These are phyloP conservation scores for Nymphalis io DNA, from an alignment of 1,140 invertebrate species.

Conservation along the genomic window DNA sequence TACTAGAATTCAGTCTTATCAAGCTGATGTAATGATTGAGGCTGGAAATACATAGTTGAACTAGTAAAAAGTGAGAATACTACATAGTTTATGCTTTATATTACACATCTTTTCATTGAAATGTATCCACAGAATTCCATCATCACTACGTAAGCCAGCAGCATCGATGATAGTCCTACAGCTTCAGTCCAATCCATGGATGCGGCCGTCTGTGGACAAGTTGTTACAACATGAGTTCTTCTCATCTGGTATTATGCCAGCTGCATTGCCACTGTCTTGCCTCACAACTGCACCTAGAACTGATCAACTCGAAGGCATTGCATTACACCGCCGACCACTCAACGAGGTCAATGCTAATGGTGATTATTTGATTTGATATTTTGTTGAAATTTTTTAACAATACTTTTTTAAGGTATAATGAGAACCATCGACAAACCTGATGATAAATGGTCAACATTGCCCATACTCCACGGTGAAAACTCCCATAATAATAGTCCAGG, in stretches of 20 bases:
- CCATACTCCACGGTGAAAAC: too few relatives aligned
- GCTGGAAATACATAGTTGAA: too few relatives aligned
- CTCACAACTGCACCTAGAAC: slow-evolving; percentile 95
- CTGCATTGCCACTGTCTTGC: slow-evolving; percentile 91
- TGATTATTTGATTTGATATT: slow-evolving; percentile 26
- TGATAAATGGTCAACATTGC: too few relatives aligned
- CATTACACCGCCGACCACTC: slow-evolving; percentile 84
- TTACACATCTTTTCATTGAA: too few relatives aligned
- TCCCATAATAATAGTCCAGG: too few relatives aligned
- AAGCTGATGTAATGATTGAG: too few relatives aligned
- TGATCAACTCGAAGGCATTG: slow-evolving; percentile 84
- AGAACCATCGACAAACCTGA: too few relatives aligned
- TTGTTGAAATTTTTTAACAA: too few relatives aligned
- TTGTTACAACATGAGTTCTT: slow-evolving; percentile 88
- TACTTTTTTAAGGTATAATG: too few relatives aligned
- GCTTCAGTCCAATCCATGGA: slow-evolving; percentile 90
- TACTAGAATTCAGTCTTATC: too few relatives aligned
- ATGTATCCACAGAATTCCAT: slow-evolving; percentile 84
- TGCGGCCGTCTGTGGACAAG: slow-evolving; percentile 89
- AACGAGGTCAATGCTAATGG: slow-evolving; percentile 83
- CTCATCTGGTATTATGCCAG: slow-evolving; percentile 88
- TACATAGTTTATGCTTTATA: too few relatives aligned
- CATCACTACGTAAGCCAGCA: slow-evolving; percentile 85
- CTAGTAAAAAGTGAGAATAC: too few relatives aligned
- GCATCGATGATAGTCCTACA: slow-evolving; percentile 91